Percentiles rank a stretch among this genome's conserved stretches.
Conservation (phyloP, 2,113 vertebrate species). For the Uropsilus gracilis region DNA sequence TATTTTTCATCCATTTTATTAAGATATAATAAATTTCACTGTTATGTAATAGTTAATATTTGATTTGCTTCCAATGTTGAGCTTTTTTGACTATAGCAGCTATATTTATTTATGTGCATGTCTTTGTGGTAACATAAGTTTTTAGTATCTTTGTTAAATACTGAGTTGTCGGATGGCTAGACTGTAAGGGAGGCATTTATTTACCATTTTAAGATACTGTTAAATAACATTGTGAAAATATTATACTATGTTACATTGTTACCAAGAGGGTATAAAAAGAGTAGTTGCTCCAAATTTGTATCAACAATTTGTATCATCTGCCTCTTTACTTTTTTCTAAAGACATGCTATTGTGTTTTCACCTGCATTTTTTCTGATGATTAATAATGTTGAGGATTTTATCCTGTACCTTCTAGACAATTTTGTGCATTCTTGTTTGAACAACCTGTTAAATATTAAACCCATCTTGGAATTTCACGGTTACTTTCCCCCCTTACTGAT, state of each 20-base stretch:
- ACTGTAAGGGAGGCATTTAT: neutral
- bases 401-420: neutral
- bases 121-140: neutral
- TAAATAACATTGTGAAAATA: neutral
- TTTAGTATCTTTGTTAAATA: neutral
- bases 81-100: neutral
- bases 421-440: neutral
- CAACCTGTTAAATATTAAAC: neutral
- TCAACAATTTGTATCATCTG: neutral
- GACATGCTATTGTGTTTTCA: neutral
- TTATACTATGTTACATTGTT: neutral
- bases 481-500: neutral
- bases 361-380: neutral
- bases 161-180: neutral
- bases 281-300: neutral
- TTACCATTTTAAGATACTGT: neutral
- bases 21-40: neutral
- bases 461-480: neutral
- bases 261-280: neutral
- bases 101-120: neutral
- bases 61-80: neutral
- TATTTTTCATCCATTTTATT: neutral
- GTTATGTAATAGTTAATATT: neutral
- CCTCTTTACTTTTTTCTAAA: neutral
- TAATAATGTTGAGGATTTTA: neutral